Evolutionary conservation across 1,140 invertebrate genomes (phyloP).

Genomic region (Orchestia grillus): DNA sequence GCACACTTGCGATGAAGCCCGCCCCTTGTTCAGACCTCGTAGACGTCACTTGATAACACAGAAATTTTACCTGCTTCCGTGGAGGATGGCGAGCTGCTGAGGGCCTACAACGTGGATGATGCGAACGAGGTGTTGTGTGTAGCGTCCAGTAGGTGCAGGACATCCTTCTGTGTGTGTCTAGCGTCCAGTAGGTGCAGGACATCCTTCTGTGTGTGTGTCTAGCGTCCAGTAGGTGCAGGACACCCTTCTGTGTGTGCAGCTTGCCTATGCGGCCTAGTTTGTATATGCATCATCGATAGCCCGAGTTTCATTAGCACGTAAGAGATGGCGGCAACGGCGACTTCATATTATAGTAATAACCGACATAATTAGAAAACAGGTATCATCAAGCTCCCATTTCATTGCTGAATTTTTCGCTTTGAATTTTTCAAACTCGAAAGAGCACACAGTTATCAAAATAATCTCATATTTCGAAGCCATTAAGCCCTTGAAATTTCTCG

Average conservation of each 20-base stretch:
- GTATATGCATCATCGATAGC: background rate
- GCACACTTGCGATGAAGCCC: background rate
- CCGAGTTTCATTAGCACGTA: background rate
- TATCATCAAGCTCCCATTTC: background rate
- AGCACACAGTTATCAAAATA: background rate
- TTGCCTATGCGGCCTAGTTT: background rate
- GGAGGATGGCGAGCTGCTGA: conserved; percentile 80
- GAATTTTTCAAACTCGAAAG: too few relatives aligned
- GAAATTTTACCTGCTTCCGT: conserved; percentile 69
- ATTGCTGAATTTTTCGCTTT: background rate
- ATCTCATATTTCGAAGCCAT: background rate
- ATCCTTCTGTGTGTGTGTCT: background rate
- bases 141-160: too few relatives aligned
- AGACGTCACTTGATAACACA: background rate
- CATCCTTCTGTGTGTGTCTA: background rate
- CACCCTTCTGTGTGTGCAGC: background rate
- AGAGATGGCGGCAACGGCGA: background rate
- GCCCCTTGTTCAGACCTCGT: background rate
- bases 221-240: background rate
- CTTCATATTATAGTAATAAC: background rate
- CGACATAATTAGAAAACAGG: background rate
- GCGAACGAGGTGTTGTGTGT: conserved; percentile 71
- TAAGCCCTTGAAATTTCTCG: too few relatives aligned
- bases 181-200: too few relatives aligned
- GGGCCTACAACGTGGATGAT: conserved; percentile 78